These are phyloP conservation scores for Sminthurides aquaticus DNA, from an alignment of 2,888 invertebrate genomes.

Conservation along the genomic window DNA sequence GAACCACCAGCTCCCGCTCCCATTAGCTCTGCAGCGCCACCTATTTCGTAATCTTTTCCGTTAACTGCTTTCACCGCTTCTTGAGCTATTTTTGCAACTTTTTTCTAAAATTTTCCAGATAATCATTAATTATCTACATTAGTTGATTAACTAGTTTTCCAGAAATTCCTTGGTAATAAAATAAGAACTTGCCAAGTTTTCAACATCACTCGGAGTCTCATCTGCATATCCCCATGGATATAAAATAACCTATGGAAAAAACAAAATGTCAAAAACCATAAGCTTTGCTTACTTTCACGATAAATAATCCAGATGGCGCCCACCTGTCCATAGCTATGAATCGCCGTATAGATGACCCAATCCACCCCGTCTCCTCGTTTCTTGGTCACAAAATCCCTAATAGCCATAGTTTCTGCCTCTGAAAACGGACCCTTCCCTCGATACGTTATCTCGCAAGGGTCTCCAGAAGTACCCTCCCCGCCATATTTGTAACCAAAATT, in stretches of 20 bases:
- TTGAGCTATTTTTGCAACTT: neutral
- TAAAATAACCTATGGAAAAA: neutral
- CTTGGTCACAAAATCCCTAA: neutral
- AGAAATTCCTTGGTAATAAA: too few species aligned
- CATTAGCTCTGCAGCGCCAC: neutral
- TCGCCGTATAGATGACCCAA: neutral
- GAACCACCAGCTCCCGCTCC: neutral
- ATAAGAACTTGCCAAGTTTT: too few species aligned
- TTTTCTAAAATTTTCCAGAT: too few species aligned
- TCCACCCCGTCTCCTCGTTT: neutral
- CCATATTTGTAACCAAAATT: neutral
- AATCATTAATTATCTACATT: too few species aligned
- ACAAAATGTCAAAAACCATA: neutral
- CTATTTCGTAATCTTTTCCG: neutral
- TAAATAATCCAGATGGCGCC: too few species aligned
- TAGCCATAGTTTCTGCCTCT: conserved; percentile 1
- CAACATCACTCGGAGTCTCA: too few species aligned
- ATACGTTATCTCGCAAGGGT: neutral
- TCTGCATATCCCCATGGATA: neutral
- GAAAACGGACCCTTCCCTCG: neutral
- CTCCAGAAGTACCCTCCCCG: neutral
- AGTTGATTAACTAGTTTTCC: too few species aligned
- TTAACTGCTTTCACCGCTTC: neutral
- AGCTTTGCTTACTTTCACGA: neutral
- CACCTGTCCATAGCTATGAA: conserved; percentile 1